Evolutionary conservation across 1,140 invertebrate genomes (phyloP).

Genomic region (Lasioglossum albipes): DNA sequence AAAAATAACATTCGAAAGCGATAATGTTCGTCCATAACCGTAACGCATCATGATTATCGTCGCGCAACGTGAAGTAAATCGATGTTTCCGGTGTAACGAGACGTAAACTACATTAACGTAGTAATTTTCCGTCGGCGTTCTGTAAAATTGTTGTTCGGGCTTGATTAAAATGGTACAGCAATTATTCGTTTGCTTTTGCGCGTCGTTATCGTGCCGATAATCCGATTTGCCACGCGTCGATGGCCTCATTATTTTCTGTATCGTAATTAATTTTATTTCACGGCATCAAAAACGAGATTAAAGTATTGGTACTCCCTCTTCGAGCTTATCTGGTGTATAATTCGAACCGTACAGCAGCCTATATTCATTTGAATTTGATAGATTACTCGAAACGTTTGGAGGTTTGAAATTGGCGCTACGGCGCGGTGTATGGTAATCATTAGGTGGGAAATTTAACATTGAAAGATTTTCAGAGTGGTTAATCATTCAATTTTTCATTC

Average conservation of each 20-base stretch:
- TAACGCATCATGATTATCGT: not conserved
- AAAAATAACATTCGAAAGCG: not conserved
- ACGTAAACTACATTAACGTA: conserved; percentile 23
- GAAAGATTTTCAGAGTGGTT: too few relatives aligned
- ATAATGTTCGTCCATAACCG: not conserved
- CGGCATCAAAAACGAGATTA: not conserved
- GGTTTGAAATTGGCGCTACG: too few relatives aligned
- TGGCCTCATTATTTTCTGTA: not conserved
- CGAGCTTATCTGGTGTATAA: too few relatives aligned
- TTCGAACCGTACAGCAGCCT: too few relatives aligned
- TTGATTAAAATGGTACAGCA: conserved; percentile 31
- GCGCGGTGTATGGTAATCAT: too few relatives aligned
- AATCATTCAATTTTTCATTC: too few relatives aligned
- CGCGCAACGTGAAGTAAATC: not conserved
- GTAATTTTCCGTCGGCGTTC: conserved; percentile 5
- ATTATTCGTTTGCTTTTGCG: conserved; percentile 21
- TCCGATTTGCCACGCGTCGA: not conserved
- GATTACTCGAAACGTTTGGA: too few relatives aligned
- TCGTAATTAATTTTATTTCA: not conserved
- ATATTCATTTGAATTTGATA: too few relatives aligned
- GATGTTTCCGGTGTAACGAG: not conserved
- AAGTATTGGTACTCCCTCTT: too few relatives aligned
- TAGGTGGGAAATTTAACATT: too few relatives aligned
- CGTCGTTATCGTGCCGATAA: conserved; percentile 9
- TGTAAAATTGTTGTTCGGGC: conserved; percentile 3